phyloP scores from a whole-genome alignment of 2,113 vertebrate species.

The Tinamus guttatus region DNA sequence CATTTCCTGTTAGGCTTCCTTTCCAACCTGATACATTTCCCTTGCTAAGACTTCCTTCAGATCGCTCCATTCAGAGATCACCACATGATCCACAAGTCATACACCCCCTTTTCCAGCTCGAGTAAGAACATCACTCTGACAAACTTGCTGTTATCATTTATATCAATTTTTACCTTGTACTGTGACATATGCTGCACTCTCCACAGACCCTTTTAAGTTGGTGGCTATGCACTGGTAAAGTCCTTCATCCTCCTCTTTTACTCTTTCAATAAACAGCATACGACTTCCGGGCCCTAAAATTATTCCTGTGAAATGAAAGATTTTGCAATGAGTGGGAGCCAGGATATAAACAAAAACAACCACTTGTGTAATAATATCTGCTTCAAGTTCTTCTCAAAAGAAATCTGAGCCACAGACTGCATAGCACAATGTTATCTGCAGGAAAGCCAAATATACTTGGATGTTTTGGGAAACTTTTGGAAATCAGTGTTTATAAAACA shows the following conservation, averaged over 20 bases:
- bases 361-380: constrained; percentile 38
- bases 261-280: constrained; percentile 90
- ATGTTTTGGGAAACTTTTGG: background rate
- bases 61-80: background rate
- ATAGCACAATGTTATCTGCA: background rate
- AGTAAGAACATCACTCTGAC: background rate
- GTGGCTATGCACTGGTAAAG: constrained; percentile 89
- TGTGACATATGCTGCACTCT: constrained; percentile 87
- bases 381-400: constrained; percentile 31
- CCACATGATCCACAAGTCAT: background rate
- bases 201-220: constrained; percentile 88
- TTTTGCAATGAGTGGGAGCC: constrained; percentile 66
- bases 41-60: constrained; percentile 13
- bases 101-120: background rate
- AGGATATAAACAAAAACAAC: constrained; percentile 59
- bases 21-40: constrained; percentile 56
- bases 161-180: constrained; percentile 84
- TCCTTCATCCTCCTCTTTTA: constrained; percentile 91
- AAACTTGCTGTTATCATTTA: background rate
- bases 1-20: constrained; percentile 70
- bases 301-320: constrained; percentile 83
- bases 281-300: constrained; percentile 86
- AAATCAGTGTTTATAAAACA: constrained; percentile 25
- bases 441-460: constrained; percentile 19
- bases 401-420: constrained; percentile 3